Conservation (phyloP, 2,113 vertebrate genomes). For the Montifringilla adamsi region DNA sequence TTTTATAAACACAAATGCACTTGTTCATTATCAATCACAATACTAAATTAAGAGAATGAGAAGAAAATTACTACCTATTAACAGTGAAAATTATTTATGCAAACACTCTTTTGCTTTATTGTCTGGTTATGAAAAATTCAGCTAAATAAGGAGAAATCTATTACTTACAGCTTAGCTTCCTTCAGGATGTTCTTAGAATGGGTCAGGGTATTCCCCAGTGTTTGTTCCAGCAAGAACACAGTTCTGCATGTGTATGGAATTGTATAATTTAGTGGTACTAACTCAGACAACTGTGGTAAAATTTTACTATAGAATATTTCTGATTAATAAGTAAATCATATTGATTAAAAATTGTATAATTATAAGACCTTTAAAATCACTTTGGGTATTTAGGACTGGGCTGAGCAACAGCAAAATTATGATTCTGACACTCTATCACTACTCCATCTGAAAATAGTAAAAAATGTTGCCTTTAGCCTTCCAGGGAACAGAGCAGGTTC, state of each 20-base stretch:
- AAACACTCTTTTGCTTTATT: not conserved
- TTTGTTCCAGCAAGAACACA: not conserved
- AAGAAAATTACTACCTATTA: not conserved
- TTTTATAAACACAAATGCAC: not conserved
- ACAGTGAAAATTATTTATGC: not conserved
- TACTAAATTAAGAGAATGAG: not conserved
- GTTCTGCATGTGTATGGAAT: not conserved
- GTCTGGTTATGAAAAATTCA: not conserved
- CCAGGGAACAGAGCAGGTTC: not conserved
- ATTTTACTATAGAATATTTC: not conserved
- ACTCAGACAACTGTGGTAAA: not conserved
- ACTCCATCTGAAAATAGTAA: not conserved
- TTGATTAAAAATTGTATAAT: not conserved
- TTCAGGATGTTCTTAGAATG: not conserved
- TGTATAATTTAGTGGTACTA: not conserved
- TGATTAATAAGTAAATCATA: not conserved
- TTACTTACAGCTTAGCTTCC: not conserved
- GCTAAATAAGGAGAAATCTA: not conserved
- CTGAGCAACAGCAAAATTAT: not conserved
- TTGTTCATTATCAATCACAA: not conserved
- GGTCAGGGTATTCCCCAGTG: not conserved
- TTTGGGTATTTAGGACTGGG: not conserved
- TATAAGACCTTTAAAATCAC: not conserved
- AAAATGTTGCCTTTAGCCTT: not conserved
- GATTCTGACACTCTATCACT: not conserved